Base-by-base conservation (phyloP, 2,797 vertebrate species). In the Champsocephalus gunnari region DNA sequence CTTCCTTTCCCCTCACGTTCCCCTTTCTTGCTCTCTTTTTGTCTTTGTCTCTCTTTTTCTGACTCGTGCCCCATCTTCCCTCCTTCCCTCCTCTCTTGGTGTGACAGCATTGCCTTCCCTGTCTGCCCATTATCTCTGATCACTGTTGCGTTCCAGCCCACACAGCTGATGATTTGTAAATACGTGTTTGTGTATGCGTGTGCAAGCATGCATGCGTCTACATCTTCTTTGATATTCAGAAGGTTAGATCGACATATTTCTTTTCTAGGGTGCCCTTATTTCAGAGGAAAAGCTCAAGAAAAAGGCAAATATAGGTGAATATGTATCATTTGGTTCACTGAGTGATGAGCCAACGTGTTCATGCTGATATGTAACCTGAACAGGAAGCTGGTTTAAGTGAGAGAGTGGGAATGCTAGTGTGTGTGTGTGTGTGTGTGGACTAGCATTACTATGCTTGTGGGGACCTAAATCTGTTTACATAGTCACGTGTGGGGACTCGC, bases 111-210 rank as follows among this genome's bases (percentile, higher is more conserved):
- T 53, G 65, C 81, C 74, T 57, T 80, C 80, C 49, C 82, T 89
- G 87, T 89, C 85, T 79, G 80, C 78, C 84, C 80, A 87, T 93
- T 92, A 92, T 91, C 88, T 89, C 60, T 87, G 85, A 92, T 90
- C 88, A 87, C 60, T 75, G 81, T 89, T 77, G 82, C 76, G 53
- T 89, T 75, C 65, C 66, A 78, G 85, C 79, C 82, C 83, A 74
- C 81, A 83, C 73, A 71, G 58, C 59, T 49, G 59, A 80, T 75
- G 79, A 69, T 77, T 71, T 71, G 66, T 73, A 64, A 81, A 71
- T 67, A 53, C 38, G 13, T 51, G 44, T 12, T 38, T 71, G 66
- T 45, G 61, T 68, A 38, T 55, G 21, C 43, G 41, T 60, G 59
- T 12, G 63, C 59, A 38, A 38, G 11, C 21, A 3, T 66, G 41